phyloP scores from a whole-genome alignment of 2,113 vertebrate genomes.

The Cromileptes altivelis region DNA sequence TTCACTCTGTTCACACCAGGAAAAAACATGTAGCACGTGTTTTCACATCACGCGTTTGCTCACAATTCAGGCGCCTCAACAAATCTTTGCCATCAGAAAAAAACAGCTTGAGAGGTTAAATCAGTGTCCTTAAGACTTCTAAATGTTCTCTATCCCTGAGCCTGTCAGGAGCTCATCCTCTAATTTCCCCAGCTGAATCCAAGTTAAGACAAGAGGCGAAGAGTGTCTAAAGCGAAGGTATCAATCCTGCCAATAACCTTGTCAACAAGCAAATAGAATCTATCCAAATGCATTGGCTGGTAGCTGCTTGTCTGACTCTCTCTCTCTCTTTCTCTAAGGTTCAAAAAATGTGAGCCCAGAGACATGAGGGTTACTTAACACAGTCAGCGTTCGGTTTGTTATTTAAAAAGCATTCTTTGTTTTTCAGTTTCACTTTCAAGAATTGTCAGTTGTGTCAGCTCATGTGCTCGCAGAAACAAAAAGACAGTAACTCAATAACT shows the following conservation, averaged over 20 bases:
- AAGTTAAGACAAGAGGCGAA: slow-evolving; percentile 2
- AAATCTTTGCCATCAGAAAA: slow-evolving; percentile 1
- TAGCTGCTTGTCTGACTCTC: background rate
- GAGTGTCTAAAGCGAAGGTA: background rate
- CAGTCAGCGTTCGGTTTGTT: background rate
- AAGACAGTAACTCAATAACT: slow-evolving; percentile 8
- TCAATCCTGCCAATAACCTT: slow-evolving; percentile 31
- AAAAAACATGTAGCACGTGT: slow-evolving; percentile 33
- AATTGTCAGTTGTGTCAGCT: slow-evolving; percentile 6
- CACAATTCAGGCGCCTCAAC: background rate
- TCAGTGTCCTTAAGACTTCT: slow-evolving; percentile 77
- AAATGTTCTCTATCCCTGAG: slow-evolving; percentile 77
- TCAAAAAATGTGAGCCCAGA: background rate
- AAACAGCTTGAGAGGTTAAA: slow-evolving; percentile 76
- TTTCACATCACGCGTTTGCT: slow-evolving; percentile 9
- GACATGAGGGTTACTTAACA: background rate
- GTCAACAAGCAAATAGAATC: background rate
- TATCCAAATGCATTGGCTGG: background rate
- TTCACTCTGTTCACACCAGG: background rate
- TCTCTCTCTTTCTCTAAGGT: background rate
- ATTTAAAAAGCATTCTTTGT: slow-evolving; percentile 2
- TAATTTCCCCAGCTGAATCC: slow-evolving; percentile 76
- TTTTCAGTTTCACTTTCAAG: slow-evolving; percentile 10
- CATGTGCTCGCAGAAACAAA: background rate
- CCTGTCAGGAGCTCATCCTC: slow-evolving; percentile 73